phyloP scores from a whole-genome alignment of 2,113 vertebrate species.

The Poicephalus gulielmi region DNA sequence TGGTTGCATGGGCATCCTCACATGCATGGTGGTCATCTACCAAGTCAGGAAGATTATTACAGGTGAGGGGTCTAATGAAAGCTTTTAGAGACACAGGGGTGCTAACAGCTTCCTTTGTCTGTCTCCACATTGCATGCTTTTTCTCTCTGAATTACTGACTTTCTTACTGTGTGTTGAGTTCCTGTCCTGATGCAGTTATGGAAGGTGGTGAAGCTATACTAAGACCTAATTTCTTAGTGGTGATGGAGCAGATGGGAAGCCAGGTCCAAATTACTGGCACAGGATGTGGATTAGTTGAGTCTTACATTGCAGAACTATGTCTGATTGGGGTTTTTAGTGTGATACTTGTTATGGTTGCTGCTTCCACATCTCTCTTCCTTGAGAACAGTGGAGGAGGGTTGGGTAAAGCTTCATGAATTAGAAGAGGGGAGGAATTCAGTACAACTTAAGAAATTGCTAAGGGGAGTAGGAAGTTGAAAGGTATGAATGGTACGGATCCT shows the following conservation, averaged over 20 bases:
- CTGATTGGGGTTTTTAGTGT: not conserved
- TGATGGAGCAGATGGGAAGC: not conserved
- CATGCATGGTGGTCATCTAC: conserved; percentile 95
- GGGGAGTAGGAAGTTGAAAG: not conserved
- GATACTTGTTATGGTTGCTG: rapidly evolving
- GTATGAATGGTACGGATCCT: not conserved
- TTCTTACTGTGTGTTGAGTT: not conserved
- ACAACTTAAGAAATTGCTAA: not conserved
- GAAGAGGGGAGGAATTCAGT: not conserved
- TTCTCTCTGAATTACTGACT: not conserved
- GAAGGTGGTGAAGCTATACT: not conserved
- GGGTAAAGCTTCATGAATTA: not conserved
- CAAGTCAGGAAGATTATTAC: conserved; percentile 98
- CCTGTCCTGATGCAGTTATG: not conserved
- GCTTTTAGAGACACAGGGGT: not conserved
- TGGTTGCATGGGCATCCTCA: conserved; percentile 97
- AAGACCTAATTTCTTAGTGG: not conserved
- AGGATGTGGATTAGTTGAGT: not conserved
- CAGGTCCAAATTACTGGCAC: not conserved
- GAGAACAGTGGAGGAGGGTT: not conserved
- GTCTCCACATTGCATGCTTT: not conserved
- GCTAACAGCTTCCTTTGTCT: not conserved
- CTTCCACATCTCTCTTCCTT: not conserved
- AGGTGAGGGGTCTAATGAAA: conserved; percentile 73
- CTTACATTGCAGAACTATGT: not conserved